Conservation (phyloP, 2,113 vertebrate species). For the Osmerus mordax region DNA sequence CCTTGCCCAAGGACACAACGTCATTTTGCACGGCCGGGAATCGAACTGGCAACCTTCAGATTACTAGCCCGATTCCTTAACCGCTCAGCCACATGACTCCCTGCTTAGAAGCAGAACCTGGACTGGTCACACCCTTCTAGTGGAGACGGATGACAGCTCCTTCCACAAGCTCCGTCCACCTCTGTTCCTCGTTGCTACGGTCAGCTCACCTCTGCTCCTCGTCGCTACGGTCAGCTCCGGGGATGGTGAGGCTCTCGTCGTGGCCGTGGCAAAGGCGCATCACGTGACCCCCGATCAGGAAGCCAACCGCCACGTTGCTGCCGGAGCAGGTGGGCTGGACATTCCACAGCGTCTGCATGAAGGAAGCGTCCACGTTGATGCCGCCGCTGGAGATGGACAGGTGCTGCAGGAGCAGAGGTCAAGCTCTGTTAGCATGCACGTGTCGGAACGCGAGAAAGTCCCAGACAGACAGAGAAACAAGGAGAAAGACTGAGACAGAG, state of each 20-base stretch:
- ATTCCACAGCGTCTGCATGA: slow-evolving; percentile 98
- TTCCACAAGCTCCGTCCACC: too few species aligned
- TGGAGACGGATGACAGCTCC: too few species aligned
- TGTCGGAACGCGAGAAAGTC: neutral
- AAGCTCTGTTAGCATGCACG: neutral
- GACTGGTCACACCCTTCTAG: too few species aligned
- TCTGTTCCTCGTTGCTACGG: slow-evolving; percentile 81
- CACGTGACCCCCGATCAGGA: slow-evolving; percentile 89
- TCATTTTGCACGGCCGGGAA: too few species aligned
- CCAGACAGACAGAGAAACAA: neutral
- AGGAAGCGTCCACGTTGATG: slow-evolving; percentile 92
- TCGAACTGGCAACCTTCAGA: too few species aligned
- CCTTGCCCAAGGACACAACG: too few species aligned
- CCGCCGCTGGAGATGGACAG: slow-evolving; percentile 86
- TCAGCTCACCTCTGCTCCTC: slow-evolving; percentile 76
- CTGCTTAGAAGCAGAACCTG: too few species aligned
- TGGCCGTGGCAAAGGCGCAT: slow-evolving; percentile 92
- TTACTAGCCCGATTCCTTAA: too few species aligned
- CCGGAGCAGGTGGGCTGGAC: slow-evolving; percentile 94
- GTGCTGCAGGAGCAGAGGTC: slow-evolving; percentile 73
- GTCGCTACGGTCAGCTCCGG: slow-evolving; percentile 82
- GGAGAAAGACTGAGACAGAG: neutral
- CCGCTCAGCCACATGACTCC: too few species aligned
- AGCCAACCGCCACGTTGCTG: slow-evolving; percentile 88
- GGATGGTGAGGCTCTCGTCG: slow-evolving; percentile 92